Conservation (phyloP, 2,797 vertebrate species). For the Poeciliopsis infans region DNA sequence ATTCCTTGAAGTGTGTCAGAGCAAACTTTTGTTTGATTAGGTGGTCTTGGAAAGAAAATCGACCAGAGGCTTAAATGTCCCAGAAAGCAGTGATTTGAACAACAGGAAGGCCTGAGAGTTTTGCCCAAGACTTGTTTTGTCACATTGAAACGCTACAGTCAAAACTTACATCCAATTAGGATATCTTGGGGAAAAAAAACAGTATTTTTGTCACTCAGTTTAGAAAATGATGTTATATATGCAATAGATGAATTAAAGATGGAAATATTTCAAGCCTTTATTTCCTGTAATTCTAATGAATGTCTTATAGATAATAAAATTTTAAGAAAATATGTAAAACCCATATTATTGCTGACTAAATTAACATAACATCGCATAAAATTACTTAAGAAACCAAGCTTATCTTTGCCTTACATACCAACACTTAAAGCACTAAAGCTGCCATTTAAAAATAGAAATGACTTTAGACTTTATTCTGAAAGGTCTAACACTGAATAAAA, state of each 20-base stretch:
- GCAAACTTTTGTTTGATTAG: conserved; percentile 12
- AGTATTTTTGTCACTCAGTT: too few species aligned
- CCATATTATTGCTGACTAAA: neutral
- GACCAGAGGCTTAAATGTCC: neutral
- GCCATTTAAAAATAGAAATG: neutral
- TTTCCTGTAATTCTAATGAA: neutral
- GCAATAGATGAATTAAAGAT: too few species aligned
- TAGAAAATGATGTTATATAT: too few species aligned
- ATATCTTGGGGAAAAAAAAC: too few species aligned
- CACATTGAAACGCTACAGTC: neutral
- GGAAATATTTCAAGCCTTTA: neutral
- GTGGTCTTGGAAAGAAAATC: neutral
- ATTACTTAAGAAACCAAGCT: neutral
- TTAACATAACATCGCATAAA: neutral
- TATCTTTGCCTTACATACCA: neutral
- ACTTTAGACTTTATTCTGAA: neutral
- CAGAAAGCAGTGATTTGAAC: neutral
- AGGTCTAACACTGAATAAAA: neutral
- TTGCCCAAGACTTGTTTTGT: neutral
- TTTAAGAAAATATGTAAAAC: too few species aligned
- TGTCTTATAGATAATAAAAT: neutral
- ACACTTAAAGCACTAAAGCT: neutral
- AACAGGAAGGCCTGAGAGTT: neutral
- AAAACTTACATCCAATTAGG: neutral
- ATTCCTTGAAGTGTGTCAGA: neutral